phyloP scores from a whole-genome alignment of 2,113 vertebrate species.

The Nyctibius bracteatus region DNA sequence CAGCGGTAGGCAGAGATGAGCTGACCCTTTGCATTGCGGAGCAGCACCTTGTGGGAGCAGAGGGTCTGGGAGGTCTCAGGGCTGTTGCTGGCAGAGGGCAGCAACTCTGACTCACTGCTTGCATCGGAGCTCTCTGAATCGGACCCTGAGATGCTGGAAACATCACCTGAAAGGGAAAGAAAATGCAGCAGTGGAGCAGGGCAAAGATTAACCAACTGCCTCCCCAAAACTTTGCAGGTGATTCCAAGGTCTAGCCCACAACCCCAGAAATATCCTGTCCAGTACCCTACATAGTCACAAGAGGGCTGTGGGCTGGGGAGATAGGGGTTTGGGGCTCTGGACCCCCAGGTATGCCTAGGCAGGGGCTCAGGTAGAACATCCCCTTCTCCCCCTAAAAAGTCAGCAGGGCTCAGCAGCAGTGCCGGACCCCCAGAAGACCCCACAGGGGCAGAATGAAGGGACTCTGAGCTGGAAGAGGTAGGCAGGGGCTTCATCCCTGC shows the following conservation, averaged over 20 bases:
- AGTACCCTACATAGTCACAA: neutral
- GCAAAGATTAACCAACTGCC: neutral
- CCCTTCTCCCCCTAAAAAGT: neutral
- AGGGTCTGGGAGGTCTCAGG: neutral
- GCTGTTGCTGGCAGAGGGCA: neutral
- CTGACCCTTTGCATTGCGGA: conserved; percentile 81
- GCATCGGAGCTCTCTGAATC: conserved; percentile 78
- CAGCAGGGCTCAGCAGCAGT: neutral
- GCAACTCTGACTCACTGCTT: conserved; percentile 24
- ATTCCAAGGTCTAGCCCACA: fast-evolving
- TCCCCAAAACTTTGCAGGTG: neutral
- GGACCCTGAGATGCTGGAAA: conserved; percentile 95
- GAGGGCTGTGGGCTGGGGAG: neutral
- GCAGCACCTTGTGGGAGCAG: conserved; percentile 76
- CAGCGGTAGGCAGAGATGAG: conserved; percentile 83
- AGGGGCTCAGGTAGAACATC: neutral
- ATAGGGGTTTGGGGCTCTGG: neutral
- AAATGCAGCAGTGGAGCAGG: neutral
- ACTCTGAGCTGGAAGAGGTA: neutral
- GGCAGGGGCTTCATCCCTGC: neutral
- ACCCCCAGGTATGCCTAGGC: neutral
- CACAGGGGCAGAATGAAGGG: neutral
- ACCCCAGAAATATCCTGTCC: neutral
- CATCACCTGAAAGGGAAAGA: conserved; percentile 75
- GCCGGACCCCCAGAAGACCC: neutral